Evolutionary conservation across 2,113 vertebrate species (phyloP).

Genomic region (Protomyctophum bolini): DNA sequence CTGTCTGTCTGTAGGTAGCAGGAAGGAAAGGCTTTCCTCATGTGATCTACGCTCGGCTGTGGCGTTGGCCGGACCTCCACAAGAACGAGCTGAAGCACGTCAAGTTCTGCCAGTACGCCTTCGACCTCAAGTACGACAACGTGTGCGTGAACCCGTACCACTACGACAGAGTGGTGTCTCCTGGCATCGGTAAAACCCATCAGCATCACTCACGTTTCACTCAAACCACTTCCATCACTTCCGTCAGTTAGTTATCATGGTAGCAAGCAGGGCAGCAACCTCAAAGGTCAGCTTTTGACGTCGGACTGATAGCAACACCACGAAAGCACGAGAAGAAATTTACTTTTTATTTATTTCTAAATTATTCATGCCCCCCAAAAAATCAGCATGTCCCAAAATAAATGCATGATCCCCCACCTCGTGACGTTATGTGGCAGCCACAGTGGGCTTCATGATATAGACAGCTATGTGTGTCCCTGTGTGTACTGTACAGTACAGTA

Average conservation of each 20-base stretch:
- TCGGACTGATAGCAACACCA: too few relatives aligned
- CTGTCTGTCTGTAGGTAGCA: slow-evolving; percentile 68
- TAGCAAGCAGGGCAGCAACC: too few relatives aligned
- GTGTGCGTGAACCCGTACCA: slow-evolving; percentile 86
- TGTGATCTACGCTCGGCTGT: slow-evolving; percentile 83
- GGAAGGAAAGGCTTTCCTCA: slow-evolving; percentile 84
- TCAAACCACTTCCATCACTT: not conserved
- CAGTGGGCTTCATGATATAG: too few relatives aligned
- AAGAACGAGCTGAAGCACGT: slow-evolving; percentile 88
- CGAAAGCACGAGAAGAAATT: too few relatives aligned
- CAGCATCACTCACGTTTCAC: not conserved
- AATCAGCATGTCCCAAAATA: too few relatives aligned
- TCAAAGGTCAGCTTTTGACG: too few relatives aligned
- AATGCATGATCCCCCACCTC: too few relatives aligned
- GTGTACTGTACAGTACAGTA: too few relatives aligned
- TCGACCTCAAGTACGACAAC: slow-evolving; percentile 86
- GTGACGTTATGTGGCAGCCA: too few relatives aligned
- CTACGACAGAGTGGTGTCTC: slow-evolving; percentile 81
- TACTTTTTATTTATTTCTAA: too few relatives aligned
- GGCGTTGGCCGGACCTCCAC: slow-evolving; percentile 85
- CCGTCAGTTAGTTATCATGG: not conserved
- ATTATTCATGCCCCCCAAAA: too few relatives aligned
- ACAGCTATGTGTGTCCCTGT: too few relatives aligned
- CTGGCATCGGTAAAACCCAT: slow-evolving; percentile 58
- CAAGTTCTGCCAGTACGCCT: slow-evolving; percentile 83